Evolutionary conservation across 1,140 invertebrate genomes (phyloP).

Genomic region (Vanessa atalanta): DNA sequence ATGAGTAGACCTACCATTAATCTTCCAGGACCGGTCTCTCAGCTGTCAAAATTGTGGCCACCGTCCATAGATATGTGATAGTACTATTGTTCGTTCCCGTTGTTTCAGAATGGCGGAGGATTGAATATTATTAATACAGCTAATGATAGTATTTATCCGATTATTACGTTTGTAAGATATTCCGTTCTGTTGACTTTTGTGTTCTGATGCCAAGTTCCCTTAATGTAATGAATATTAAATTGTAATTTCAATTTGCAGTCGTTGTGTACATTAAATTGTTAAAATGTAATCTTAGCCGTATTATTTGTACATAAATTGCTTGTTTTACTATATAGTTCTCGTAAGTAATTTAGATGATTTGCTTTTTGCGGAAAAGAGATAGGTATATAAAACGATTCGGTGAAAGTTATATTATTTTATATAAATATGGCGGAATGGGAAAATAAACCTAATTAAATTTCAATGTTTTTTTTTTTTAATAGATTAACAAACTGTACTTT

Average conservation of each 20-base stretch:
- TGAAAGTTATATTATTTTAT: too few species aligned
- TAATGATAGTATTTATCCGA: constrained; percentile 35
- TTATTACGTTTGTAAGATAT: constrained; percentile 27
- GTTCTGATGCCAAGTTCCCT: constrained; percentile 6
- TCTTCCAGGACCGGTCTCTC: constrained; percentile 72
- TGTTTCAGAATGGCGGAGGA: constrained; percentile 31
- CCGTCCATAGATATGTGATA: constrained; percentile 62
- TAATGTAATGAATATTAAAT: background rate
- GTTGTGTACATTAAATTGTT: background rate
- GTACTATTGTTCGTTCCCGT: constrained; percentile 22
- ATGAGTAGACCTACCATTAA: constrained; percentile 78
- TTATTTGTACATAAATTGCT: too few species aligned
- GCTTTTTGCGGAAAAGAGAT: too few species aligned
- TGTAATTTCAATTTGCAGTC: constrained; percentile 6
- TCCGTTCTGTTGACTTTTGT: constrained; percentile 14
- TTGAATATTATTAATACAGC: constrained; percentile 49
- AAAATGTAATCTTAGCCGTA: background rate
- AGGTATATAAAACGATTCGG: too few species aligned
- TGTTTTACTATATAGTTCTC: too few species aligned
- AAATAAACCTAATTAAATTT: too few species aligned
- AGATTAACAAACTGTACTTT: too few species aligned
- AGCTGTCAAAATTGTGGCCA: constrained; percentile 78
- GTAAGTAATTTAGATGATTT: too few species aligned
- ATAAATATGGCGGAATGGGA: too few species aligned
- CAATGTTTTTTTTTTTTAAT: too few species aligned